phyloP scores from a whole-genome alignment of 2,797 vertebrate species.

The Propithecus perrieri region DNA sequence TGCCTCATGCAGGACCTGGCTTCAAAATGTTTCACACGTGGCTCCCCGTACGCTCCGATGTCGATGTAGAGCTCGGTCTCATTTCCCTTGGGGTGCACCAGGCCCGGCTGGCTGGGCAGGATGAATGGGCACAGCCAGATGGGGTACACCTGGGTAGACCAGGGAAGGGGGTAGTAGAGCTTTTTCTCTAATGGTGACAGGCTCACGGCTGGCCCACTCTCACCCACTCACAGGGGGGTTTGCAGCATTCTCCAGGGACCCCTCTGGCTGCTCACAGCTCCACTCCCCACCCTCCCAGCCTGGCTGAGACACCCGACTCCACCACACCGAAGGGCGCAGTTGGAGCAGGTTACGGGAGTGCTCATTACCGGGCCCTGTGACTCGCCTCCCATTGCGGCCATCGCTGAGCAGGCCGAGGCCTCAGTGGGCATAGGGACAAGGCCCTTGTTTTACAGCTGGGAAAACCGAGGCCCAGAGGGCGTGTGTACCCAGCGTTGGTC shows the following conservation, averaged over 20 bases:
- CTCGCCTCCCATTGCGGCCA: not conserved
- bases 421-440: not conserved
- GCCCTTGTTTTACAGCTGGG: not conserved
- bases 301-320: not conserved
- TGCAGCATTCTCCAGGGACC: not conserved
- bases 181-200: not conserved
- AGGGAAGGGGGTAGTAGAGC: no score
- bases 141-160: slow-evolving; percentile 92
- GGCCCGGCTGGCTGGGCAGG: slow-evolving; percentile 93
- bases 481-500: not conserved
- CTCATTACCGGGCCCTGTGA: not conserved
- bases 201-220: no score
- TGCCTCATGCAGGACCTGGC: slow-evolving; percentile 93
- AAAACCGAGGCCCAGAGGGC: not conserved
- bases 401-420: not conserved
- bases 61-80: slow-evolving; percentile 96
- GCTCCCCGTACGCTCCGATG: slow-evolving; percentile 97
- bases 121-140: slow-evolving; percentile 98
- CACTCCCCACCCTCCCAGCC: not conserved
- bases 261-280: not conserved
- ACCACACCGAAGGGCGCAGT: not conserved
- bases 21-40: slow-evolving; percentile 95
- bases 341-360: not conserved
- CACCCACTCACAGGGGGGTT: not conserved
- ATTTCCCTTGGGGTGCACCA: slow-evolving; percentile 96